Evolutionary conservation across 2,113 vertebrate species (phyloP).

Genomic region (Nansenia antarctica): DNA sequence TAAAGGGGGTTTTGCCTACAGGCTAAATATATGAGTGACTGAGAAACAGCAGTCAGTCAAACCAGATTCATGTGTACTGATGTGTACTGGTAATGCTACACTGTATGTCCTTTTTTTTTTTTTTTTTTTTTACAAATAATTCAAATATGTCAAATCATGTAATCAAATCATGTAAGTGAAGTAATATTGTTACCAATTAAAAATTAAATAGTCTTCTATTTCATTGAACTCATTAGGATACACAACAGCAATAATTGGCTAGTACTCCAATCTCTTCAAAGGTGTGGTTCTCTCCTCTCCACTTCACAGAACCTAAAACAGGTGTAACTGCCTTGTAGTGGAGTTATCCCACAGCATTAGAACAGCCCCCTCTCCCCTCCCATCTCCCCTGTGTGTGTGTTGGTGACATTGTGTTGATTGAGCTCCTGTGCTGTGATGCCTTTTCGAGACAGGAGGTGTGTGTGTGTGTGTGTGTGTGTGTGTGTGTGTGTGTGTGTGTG

Average conservation of each 20-base stretch:
- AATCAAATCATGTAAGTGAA: too few species aligned
- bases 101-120: background rate
- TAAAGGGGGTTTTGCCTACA: constrained; percentile 44
- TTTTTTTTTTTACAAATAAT: background rate
- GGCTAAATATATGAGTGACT: constrained; percentile 46
- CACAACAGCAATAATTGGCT: constrained; percentile 59
- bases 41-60: constrained; percentile 40
- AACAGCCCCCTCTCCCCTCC: constrained; percentile 54
- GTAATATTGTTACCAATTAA: too few species aligned
- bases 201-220: too few species aligned
- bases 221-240: too few species aligned
- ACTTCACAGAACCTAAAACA: constrained; percentile 62
- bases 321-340: constrained; percentile 51
- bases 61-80: constrained; percentile 26
- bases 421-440: constrained; percentile 37
- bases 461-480: background rate
- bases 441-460: constrained; percentile 19
- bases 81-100: background rate
- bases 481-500: constrained; percentile 2
- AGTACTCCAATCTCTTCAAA: constrained; percentile 25
- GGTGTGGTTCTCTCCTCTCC: constrained; percentile 26
- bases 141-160: too few species aligned
- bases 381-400: constrained; percentile 64
- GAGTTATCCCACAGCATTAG: constrained; percentile 48
- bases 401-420: constrained; percentile 58